Conservation (phyloP, 2,888 invertebrate species). For the Steinernema carpocapsae region DNA sequence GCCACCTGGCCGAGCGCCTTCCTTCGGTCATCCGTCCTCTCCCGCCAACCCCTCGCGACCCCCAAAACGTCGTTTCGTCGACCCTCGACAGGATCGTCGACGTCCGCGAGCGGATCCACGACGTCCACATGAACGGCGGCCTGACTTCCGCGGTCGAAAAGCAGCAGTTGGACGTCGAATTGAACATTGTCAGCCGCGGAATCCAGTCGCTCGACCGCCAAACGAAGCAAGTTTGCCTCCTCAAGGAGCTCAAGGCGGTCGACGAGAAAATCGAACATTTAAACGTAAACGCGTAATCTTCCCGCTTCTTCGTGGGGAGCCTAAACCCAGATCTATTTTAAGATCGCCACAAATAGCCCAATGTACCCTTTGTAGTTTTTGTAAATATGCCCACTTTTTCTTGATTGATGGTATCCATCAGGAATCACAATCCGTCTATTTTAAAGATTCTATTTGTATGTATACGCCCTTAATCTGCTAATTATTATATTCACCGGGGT, state of each 20-base stretch:
- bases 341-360: not conserved
- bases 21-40: constrained; percentile 50
- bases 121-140: constrained; percentile 43
- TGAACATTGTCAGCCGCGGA: constrained; percentile 59
- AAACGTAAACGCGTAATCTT: not conserved
- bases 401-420: not conserved
- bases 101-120: constrained; percentile 50
- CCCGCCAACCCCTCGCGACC: constrained; percentile 45
- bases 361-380: not conserved
- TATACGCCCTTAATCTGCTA: too few species aligned
- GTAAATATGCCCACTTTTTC: not conserved
- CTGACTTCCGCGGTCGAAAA: constrained; percentile 52
- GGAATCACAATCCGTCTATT: too few species aligned
- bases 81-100: constrained; percentile 62
- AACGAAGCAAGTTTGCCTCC: constrained; percentile 61
- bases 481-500: too few species aligned
- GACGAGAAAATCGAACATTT: constrained; percentile 55
- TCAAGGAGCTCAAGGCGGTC: constrained; percentile 58
- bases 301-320: not conserved
- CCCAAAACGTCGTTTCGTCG: constrained; percentile 60
- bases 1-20: constrained; percentile 43
- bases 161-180: constrained; percentile 63
- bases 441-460: too few species aligned
- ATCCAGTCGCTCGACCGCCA: constrained; percentile 61
- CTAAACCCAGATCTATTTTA: not conserved